These are phyloP conservation scores for Bacillus rossius DNA, from an alignment of 1,140 invertebrate species.

Conservation along the genomic window DNA sequence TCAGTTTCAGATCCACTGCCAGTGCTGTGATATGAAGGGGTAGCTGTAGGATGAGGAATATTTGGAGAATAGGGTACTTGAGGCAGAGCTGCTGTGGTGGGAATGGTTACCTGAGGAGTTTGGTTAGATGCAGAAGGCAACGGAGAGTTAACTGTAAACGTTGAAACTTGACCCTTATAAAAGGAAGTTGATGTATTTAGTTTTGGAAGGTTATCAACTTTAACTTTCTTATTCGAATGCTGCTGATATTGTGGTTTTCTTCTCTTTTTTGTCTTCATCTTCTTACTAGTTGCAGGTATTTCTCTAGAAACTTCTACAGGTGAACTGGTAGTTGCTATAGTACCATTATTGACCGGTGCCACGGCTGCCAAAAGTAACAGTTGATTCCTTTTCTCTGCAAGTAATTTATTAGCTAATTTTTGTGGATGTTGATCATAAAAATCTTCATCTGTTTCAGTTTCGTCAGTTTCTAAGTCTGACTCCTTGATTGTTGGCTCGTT, in stretches of 20 bases:
- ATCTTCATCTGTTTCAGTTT: slow-evolving; percentile 79
- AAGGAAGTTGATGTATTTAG: slow-evolving; percentile 7
- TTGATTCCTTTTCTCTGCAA: slow-evolving; percentile 67
- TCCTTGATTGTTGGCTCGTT: slow-evolving; percentile 55
- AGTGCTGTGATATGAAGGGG: slow-evolving; percentile 8
- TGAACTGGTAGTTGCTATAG: slow-evolving; percentile 38
- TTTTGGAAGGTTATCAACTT: neutral
- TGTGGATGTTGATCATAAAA: slow-evolving; percentile 80
- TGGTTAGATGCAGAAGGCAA: slow-evolving; percentile 6
- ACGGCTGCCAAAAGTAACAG: slow-evolving; percentile 50
- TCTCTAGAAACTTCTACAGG: slow-evolving; percentile 10
- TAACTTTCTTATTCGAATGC: slow-evolving; percentile 1
- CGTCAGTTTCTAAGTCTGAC: slow-evolving; percentile 74
- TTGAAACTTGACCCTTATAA: neutral
- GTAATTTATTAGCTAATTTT: slow-evolving; percentile 56
- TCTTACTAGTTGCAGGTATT: slow-evolving; percentile 38
- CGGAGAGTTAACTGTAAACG: neutral
- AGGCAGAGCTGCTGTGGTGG: neutral
- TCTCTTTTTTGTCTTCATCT: slow-evolving; percentile 50
- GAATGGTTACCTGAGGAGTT: no score
- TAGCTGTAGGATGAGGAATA: neutral
- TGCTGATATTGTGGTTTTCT: slow-evolving; percentile 14
- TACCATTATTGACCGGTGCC: slow-evolving; percentile 52
- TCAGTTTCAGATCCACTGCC: slow-evolving; percentile 24
- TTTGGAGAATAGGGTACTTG: neutral